These are phyloP conservation scores for Thaumatotibia leucotreta DNA, from an alignment of 1,140 invertebrate species.

Conservation along the genomic window DNA sequence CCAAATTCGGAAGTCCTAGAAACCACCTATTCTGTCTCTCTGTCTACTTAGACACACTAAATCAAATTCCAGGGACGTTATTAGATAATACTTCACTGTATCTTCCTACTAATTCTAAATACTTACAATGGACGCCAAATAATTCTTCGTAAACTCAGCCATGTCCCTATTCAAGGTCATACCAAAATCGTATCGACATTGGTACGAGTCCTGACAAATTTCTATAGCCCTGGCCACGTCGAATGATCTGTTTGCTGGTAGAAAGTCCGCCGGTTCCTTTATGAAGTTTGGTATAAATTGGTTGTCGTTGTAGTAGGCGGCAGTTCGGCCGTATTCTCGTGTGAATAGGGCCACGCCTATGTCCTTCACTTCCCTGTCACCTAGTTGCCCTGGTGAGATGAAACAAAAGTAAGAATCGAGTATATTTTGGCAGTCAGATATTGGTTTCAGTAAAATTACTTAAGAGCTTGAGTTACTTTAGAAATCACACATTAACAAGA, in stretches of 20 bases:
- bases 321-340: conserved; percentile 86
- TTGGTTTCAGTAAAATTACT: too few species aligned
- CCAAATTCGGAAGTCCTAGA: too few species aligned
- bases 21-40: too few species aligned
- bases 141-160: conserved; percentile 91
- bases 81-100: too few species aligned
- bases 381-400: conserved; percentile 81
- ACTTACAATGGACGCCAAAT: conserved; percentile 84
- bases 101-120: too few species aligned
- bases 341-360: conserved; percentile 86
- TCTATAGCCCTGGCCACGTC: conserved; percentile 81
- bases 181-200: conserved; percentile 92
- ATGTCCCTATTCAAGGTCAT: conserved; percentile 90
- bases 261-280: conserved; percentile 81
- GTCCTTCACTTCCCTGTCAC: conserved; percentile 83
- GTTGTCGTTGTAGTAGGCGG: conserved; percentile 87
- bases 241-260: conserved; percentile 83
- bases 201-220: conserved; percentile 88
- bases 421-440: too few species aligned
- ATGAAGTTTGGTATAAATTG: conserved; percentile 87
- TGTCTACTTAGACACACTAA: too few species aligned
- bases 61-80: too few species aligned
- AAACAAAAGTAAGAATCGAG: background rate
- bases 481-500: too few species aligned
- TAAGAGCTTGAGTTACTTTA: too few species aligned